Base-by-base conservation (phyloP, 2,797 vertebrate genomes). In the Hozukius guyotensis region DNA sequence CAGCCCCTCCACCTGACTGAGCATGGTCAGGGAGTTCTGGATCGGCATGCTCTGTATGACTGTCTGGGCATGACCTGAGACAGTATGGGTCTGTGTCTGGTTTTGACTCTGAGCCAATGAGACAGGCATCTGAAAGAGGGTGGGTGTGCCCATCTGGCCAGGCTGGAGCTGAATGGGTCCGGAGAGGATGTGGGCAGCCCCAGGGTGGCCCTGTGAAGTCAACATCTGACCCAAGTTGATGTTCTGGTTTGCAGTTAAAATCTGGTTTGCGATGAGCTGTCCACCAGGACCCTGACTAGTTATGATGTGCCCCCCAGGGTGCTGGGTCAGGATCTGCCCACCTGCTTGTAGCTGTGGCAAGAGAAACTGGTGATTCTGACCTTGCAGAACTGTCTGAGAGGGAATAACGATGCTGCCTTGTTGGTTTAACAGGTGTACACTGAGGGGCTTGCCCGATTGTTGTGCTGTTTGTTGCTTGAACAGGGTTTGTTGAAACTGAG, bases 71-170 rank as follows among this genome's bases (percentile, higher is more conserved):
- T 97, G 82, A 0, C 97, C 95, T 1, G 96, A 95, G 1, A 96
- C 91, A 0, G 97, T 93, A 64, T 97, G 96, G 66, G 95, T 96
- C 87, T 97, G 97, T 0, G 96, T 95, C 85, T 96, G 96, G 77
- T 93, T 87, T 69, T 95, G 94, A 79, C 60, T 92, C 75, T 97
- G 95, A 0, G 97, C 94, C 83, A 98, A 57, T 0, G 97, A 96
- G 2, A 99, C 97, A 0, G 98, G 98, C 98, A 99, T 98, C 93
- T 99, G 98, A 95, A 99, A 99, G 5, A 99, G 95, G 0, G 97
- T 95, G 0, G 96, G 96, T 7, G 97, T 96, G 1, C 96, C 97
- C 88, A 98, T 97, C 81, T 98, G 97, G 60, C 98, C 97, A 0
- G 97, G 87, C 77, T 98, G 97, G 22, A 98, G 95, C 89, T 98